These are phyloP conservation scores for Ceratothoa steindachneri DNA, from an alignment of 2,888 invertebrate genomes.

Conservation along the genomic window DNA sequence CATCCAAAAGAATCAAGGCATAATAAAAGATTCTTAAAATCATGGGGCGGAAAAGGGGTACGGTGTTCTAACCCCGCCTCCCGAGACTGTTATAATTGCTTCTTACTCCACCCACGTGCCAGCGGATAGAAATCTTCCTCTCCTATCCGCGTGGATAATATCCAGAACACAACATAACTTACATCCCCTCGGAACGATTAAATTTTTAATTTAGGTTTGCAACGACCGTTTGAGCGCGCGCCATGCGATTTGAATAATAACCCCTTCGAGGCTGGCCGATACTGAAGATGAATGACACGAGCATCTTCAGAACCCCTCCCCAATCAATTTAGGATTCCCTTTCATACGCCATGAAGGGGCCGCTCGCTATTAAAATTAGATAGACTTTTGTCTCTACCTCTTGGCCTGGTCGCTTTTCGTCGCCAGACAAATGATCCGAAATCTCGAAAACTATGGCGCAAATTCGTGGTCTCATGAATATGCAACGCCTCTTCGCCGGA, in stretches of 20 bases:
- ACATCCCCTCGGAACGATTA: neutral
- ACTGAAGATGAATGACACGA: neutral
- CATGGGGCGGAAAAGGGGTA: no score
- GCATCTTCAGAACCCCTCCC: neutral
- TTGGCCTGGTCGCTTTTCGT: neutral
- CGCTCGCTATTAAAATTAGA: neutral
- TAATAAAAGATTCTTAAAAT: no score
- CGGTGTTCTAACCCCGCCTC: no score
- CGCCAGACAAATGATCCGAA: neutral
- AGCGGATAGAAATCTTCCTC: no score
- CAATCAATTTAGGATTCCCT: neutral
- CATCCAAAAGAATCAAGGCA: no score
- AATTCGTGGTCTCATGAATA: neutral
- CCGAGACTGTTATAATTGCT: no score
- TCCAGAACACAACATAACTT: neutral
- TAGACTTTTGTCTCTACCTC: neutral
- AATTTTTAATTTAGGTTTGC: neutral
- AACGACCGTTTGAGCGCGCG: neutral
- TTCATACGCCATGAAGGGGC: neutral
- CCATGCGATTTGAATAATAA: neutral
- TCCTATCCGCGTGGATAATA: no score
- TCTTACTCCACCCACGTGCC: no score
- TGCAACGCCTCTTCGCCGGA: neutral
- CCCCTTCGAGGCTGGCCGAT: neutral
- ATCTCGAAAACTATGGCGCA: neutral